phyloP scores from a whole-genome alignment of 2,797 vertebrate species.

The Hirundo rustica region DNA sequence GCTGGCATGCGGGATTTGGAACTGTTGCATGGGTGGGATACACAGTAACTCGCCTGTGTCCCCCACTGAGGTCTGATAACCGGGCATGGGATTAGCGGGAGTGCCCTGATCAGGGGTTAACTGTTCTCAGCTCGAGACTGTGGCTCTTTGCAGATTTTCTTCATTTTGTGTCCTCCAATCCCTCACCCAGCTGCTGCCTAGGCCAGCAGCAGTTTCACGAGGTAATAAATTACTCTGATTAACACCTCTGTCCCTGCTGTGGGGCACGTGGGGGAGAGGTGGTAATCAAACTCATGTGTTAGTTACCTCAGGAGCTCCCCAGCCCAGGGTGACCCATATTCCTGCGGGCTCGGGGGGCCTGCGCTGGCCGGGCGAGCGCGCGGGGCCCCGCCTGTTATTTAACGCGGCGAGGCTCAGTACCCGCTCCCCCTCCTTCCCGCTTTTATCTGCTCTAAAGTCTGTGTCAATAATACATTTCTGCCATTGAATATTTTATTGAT shows the following conservation, averaged over 20 bases:
- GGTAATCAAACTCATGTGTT: background rate
- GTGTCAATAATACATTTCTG: slow-evolving; percentile 69
- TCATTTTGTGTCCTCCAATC: background rate
- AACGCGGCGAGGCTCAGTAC: background rate
- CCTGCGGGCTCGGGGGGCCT: accelerated
- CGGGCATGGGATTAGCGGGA: background rate
- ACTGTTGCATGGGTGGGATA: background rate
- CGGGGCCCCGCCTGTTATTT: background rate
- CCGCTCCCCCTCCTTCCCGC: background rate
- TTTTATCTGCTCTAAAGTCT: slow-evolving; percentile 44
- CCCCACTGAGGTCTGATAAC: background rate
- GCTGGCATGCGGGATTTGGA: background rate
- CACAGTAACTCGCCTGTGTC: accelerated
- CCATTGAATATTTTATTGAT: slow-evolving; percentile 75
- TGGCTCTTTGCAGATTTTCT: background rate
- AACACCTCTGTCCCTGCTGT: background rate
- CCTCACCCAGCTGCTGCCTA: background rate
- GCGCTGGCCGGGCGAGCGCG: accelerated
- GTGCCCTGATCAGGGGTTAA: accelerated
- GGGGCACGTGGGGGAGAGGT: background rate
- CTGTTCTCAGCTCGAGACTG: background rate
- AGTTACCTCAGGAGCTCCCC: background rate
- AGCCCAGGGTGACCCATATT: background rate
- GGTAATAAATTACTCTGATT: background rate
- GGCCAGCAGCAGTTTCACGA: background rate